Evolutionary conservation across 2,113 vertebrate genomes (phyloP).

Genomic region (Macrotus californicus): DNA sequence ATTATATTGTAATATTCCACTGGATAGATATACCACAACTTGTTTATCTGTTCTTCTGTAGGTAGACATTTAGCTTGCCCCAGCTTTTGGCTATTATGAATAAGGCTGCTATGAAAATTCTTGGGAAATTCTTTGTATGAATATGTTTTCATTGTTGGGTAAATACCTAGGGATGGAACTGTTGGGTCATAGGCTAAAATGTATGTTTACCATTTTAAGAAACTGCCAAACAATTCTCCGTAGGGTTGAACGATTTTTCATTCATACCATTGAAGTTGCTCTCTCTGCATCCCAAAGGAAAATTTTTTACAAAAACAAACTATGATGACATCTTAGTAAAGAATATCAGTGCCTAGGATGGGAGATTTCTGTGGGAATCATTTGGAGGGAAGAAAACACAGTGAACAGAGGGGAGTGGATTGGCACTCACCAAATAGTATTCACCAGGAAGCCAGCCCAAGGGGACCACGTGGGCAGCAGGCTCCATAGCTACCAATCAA

Average conservation of each 20-base stretch:
- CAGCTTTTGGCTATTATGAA: not conserved
- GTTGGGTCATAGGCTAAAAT: not conserved
- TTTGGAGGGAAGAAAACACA: not conserved
- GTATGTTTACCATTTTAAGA: not conserved
- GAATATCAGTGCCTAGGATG: constrained; percentile 26
- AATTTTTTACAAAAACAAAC: not conserved
- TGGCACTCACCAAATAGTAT: constrained; percentile 57
- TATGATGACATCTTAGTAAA: constrained; percentile 2
- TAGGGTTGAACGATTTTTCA: constrained; percentile 16
- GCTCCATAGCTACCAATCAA: constrained; percentile 35
- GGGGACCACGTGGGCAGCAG: constrained; percentile 46
- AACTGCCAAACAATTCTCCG: not conserved
- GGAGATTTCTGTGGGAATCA: constrained; percentile 56
- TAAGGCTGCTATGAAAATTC: not conserved
- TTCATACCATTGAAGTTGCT: not conserved
- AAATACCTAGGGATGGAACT: not conserved
- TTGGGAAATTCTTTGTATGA: not conserved
- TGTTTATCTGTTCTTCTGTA: not conserved
- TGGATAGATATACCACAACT: not conserved
- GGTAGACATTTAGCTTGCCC: not conserved
- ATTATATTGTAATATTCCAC: not conserved
- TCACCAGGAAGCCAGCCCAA: constrained; percentile 43
- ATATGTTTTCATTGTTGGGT: not conserved
- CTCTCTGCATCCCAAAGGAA: not conserved
- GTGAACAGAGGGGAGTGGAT: not conserved